These are phyloP conservation scores for Loris lydekkerianus DNA, from an alignment of 2,797 vertebrate species.

Conservation along the genomic window DNA sequence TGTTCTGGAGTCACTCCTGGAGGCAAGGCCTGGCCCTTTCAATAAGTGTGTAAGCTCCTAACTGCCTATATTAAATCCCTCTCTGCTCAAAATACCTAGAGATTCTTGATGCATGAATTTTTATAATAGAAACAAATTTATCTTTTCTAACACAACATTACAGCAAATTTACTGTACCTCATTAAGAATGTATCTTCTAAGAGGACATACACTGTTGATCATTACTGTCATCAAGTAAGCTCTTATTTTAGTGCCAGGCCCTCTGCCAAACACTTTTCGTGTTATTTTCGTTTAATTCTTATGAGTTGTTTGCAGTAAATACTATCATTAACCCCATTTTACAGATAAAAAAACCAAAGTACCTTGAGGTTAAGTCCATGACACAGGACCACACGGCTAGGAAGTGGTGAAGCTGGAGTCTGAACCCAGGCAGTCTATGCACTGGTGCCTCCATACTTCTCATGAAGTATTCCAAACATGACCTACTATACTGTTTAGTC, in stretches of 20 bases:
- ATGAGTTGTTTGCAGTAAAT: neutral
- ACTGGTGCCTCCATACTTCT: neutral
- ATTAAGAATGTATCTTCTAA: conserved; percentile 43
- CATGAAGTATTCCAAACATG: neutral
- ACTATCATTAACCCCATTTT: conserved; percentile 13
- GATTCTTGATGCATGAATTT: neutral
- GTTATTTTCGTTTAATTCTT: conserved; percentile 40
- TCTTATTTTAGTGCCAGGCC: neutral
- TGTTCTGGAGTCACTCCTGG: neutral
- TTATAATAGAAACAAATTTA: neutral
- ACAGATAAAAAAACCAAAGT: conserved; percentile 23
- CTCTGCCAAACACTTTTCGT: neutral
- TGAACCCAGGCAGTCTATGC: neutral
- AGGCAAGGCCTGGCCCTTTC: neutral
- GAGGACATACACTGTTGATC: neutral
- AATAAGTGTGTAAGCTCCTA: neutral
- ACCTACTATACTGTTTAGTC: neutral
- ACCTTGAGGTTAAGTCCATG: neutral
- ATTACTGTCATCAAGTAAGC: neutral
- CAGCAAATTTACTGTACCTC: conserved; percentile 53
- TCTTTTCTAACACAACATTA: conserved; percentile 44
- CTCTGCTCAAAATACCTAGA: neutral
- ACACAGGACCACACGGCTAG: neutral
- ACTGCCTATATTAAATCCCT: neutral
- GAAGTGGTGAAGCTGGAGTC: neutral